Base-by-base conservation (phyloP, 2,888 invertebrate genomes). In the Hipparchia sbordonii region DNA sequence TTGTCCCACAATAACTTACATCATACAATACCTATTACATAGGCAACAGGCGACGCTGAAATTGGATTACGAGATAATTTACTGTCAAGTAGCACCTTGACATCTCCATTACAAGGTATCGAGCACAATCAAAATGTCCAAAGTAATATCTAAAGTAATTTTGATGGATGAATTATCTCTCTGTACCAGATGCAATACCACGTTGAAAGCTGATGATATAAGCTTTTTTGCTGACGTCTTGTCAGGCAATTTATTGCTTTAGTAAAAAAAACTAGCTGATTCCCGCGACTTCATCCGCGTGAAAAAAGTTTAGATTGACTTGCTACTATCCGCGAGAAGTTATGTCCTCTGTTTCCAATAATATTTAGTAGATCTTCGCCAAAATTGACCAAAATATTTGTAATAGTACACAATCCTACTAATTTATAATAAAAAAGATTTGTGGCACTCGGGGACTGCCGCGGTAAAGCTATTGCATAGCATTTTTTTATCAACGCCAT, bases 41-140 rank as follows among this genome's bases (percentile, higher is more conserved):
- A 39, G 2, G 39, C n/a, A 13, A 13, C 8, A 57, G 7, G 1
- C 13, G 48, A 23, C 39, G 54, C 52, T 56, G 45, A 46, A 67
- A 56, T 67, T 7, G 45, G 54, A 56, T 67, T 67, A 39, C 23
- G n/a, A 56, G 13, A 67, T 66, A 66, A 66, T 39, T 45, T 13
- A 56, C 67, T 56, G 54, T n/a, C 13, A 67, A 67, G 65, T 65
- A 65, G 65, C 65, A 65, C 51, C 56, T 56, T 56, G 54, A 67
- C 67, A 67, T 48, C 59, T 67, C 57, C n/a, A 67, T 67, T 59
- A 67, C 57, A 67, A 51, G 6, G 46, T 59, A 57, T 46, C 48
- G 46, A 48, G 13, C 9, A 13, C 48, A 67, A 67, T 67, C 67
- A 67, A 48, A 56, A 48, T 67, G 67, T 48, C 57, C 48, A 23